phyloP scores from a whole-genome alignment of 2,797 vertebrate genomes.

The Balearica regulorum region DNA sequence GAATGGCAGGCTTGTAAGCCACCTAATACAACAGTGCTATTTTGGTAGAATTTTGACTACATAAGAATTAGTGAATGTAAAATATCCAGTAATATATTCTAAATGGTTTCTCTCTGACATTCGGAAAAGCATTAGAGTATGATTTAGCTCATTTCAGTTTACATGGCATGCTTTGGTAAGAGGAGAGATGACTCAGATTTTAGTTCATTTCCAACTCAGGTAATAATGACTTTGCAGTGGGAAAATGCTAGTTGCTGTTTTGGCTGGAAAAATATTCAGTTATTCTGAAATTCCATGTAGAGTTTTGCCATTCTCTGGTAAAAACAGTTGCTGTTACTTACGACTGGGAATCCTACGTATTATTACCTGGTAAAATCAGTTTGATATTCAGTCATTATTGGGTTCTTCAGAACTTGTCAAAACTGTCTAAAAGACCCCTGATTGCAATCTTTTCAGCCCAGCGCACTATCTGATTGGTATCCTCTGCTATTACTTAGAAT shows the following conservation, averaged over 20 bases:
- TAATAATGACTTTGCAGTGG: background rate
- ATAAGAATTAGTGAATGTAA: background rate
- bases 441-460: background rate
- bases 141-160: background rate
- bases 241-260: background rate
- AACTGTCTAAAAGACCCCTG: background rate
- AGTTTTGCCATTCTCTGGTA: background rate
- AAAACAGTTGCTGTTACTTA: background rate
- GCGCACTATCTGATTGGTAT: rapidly evolving
- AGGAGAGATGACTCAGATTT: background rate
- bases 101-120: background rate
- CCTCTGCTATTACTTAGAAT: background rate
- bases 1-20: background rate
- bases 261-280: background rate
- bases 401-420: background rate
- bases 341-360: background rate
- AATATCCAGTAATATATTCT: background rate
- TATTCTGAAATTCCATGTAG: background rate
- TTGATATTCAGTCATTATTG: background rate
- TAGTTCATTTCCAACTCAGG: background rate
- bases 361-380: background rate
- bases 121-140: background rate
- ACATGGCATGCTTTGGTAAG: background rate
- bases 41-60: background rate
- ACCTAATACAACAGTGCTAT: background rate